Conservation (phyloP, 30 jellyfish, hydroid and myxozoan species). For the Pelagia noctiluca region DNA sequence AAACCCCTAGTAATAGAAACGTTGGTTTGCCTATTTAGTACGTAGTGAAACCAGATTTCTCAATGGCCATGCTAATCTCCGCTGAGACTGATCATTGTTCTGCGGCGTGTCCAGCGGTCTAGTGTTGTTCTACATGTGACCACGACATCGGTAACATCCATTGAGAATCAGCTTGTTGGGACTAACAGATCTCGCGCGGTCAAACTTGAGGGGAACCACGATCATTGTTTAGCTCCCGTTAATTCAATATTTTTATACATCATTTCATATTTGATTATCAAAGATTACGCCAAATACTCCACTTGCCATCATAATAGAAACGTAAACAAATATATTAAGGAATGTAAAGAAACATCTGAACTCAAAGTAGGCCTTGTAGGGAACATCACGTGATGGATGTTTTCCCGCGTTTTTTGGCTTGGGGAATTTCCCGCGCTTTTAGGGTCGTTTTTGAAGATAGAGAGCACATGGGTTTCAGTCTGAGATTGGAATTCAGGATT, state of each 20-base stretch:
- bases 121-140: conserved; percentile 51
- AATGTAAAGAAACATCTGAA: too few species aligned
- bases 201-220: conserved; percentile 68
- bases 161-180: conserved; percentile 48
- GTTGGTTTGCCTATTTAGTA: conserved; percentile 21
- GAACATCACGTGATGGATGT: too few species aligned
- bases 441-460: too few species aligned
- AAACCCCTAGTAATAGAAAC: too few species aligned
- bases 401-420: too few species aligned
- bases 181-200: conserved; percentile 57
- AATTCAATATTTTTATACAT: not conserved
- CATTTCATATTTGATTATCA: not conserved
- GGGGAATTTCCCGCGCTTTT: too few species aligned
- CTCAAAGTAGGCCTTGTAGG: too few species aligned
- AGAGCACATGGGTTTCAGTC: too few species aligned
- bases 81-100: conserved; percentile 62
- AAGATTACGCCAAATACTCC: not conserved
- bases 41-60: conserved; percentile 27
- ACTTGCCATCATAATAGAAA: not conserved
- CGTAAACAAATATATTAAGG: too few species aligned
- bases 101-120: conserved; percentile 64
- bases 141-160: conserved; percentile 57
- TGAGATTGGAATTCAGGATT: too few species aligned
- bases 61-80: conserved; percentile 48
- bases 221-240: conserved; percentile 39